A percentile compares a stretch with the other conserved stretches of the same genome.
phyloP scores from a whole-genome alignment of 2,113 vertebrate genomes.

The Kryptolebias marmoratus region DNA sequence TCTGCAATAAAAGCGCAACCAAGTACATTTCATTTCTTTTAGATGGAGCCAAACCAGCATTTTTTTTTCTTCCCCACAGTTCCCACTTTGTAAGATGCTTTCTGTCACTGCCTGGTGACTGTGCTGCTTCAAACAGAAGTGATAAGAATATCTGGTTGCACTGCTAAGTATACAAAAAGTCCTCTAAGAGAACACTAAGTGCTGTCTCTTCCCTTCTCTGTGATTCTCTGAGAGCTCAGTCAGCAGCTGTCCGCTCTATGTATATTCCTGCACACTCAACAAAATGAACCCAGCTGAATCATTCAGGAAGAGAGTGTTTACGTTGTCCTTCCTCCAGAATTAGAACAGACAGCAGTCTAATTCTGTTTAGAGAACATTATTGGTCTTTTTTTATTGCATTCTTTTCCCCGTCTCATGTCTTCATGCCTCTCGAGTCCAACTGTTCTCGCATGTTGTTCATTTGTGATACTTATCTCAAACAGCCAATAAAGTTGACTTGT shows the following conservation, averaged over 20 bases:
- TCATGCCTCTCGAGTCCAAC: neutral
- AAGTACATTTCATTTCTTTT: neutral
- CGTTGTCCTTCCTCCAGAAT: neutral
- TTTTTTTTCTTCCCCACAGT: neutral
- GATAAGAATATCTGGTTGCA: conserved; percentile 4
- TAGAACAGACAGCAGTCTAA: neutral
- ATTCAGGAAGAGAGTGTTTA: conserved; percentile 17
- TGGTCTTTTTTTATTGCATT: neutral
- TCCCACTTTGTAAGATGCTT: neutral
- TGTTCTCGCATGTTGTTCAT: neutral
- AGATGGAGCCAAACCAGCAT: neutral
- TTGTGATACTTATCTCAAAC: conserved; percentile 2
- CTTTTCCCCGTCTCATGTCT: neutral
- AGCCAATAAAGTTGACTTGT: neutral
- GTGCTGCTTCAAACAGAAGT: neutral
- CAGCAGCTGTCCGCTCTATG: conserved; percentile 24
- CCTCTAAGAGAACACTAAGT: neutral
- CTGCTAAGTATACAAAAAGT: neutral
- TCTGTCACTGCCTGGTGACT: neutral
- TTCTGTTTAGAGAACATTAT: neutral
- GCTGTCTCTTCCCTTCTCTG: conserved; percentile 1
- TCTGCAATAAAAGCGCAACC: too few relatives aligned
- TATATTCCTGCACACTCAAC: conserved; percentile 19
- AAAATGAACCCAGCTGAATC: conserved; percentile 24
- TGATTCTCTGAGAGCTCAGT: conserved; percentile 15